Percentiles rank a stretch among this genome's conserved stretches.
Evolutionary conservation across 2,888 invertebrate genomes (phyloP).

Genomic region (Hirtodrosophila histrioides): DNA sequence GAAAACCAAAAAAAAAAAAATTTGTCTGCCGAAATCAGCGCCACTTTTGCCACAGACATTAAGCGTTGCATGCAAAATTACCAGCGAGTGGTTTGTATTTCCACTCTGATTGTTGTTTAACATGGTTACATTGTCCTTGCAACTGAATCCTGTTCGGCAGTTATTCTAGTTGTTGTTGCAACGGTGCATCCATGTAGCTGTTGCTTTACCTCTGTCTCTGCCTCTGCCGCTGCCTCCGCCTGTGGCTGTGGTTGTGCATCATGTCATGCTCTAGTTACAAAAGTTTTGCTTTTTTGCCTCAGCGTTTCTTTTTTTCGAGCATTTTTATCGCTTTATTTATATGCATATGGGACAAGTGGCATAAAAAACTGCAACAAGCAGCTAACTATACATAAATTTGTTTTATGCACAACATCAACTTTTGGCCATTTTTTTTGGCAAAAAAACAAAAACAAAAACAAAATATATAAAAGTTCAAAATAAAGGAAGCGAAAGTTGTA

Average conservation of each 20-base stretch:
- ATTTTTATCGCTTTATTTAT: conserved; percentile 66
- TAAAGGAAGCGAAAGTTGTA: conserved; percentile 19
- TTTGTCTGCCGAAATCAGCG: conserved; percentile 77
- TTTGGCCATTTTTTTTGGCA: conserved; percentile 50
- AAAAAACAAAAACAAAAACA: conserved; percentile 10
- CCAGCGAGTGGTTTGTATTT: conserved; percentile 79
- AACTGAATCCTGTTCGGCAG: conserved; percentile 69
- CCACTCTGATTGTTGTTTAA: conserved; percentile 80
- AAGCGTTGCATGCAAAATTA: conserved; percentile 82
- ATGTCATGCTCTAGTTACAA: conserved; percentile 77
- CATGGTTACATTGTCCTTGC: conserved; percentile 79
- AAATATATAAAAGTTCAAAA: conserved; percentile 14
- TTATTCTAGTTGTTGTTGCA: conserved; percentile 51
- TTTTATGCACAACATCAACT: conserved; percentile 67
- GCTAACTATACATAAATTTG: conserved; percentile 63
- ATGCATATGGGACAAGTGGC: conserved; percentile 72
- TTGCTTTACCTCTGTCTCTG: conserved; percentile 19
- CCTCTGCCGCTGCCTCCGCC: conserved; percentile 20
- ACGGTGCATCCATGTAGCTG: conserved; percentile 53
- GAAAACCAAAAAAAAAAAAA: conserved; percentile 11
- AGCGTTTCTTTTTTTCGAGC: conserved; percentile 23
- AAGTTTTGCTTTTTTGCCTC: conserved; percentile 56
- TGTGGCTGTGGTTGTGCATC: conserved; percentile 64
- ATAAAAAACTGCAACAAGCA: conserved; percentile 57
- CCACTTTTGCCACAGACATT: conserved; percentile 78